Base-by-base conservation (phyloP, 2,888 invertebrate genomes). In the Tachina grossa region DNA sequence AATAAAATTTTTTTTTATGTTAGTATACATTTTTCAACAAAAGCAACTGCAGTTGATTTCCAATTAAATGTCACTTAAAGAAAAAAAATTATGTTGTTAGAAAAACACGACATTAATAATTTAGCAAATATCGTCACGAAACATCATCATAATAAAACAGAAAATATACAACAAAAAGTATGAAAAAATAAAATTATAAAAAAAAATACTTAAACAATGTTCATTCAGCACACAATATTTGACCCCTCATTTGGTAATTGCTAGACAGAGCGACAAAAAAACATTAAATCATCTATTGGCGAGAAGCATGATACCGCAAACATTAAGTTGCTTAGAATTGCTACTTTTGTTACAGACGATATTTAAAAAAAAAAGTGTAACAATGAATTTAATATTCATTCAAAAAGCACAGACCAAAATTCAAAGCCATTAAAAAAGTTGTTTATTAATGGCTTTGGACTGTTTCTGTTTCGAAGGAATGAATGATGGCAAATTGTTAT, bases 291-390 rank as follows among this genome's bases (percentile, higher is more conserved):
- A 77, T 78, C 61, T 49, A 65, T 65, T 75, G 82, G 74, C 22
- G 57, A 65, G 47, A 66, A 79, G 22, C 85, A 85, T 83, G 69
- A 85, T 83, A 71, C 78, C 85, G 79, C 79, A 79, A 81, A 66
- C 79, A 79, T 53, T 76, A 79, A 85, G 83, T 80, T 83, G 78
- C 85, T 79, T 76, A 76, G 71, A 85, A 85, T 83, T 83, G 79
- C 65, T 79, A 72, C 65, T 76, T 71, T 75, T 51, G 66, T 51
- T 74, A 65, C 39, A 51, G 31, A 53, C 13, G 39, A 5, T 0
- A 51, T 43, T 16, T 14, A 14, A 59, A 71, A 65, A n/a, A 59
- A 47, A 53, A 41, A 19, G 66, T 59, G 51, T n/a, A 39, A 57
- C 22, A 45, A 59, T 11, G 55, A 66, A 66, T 74, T 77, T 78